Percentiles rank a stretch among this genome's conserved stretches.
phyloP scores from a whole-genome alignment of 1,140 invertebrate species.

The Eupristina koningsbergeri region DNA sequence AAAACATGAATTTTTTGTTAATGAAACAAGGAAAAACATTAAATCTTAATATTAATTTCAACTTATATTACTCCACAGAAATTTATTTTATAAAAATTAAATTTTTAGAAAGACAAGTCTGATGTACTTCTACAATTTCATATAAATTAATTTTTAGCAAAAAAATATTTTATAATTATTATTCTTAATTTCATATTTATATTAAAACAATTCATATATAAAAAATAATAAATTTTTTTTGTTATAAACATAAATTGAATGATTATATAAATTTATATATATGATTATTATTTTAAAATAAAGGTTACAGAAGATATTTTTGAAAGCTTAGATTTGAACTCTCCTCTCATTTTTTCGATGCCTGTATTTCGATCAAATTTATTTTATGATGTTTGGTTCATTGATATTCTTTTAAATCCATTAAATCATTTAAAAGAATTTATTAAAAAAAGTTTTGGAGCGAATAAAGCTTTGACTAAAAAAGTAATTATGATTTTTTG shows the following conservation, averaged over 20 bases:
- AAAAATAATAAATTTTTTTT: neutral
- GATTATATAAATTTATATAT: conserved; percentile 22
- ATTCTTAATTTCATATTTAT: no score
- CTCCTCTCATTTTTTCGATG: conserved; percentile 78
- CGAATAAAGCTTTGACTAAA: conserved; percentile 72
- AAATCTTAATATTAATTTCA: no score
- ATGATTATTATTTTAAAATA: conserved; percentile 51
- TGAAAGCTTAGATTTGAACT: conserved; percentile 77
- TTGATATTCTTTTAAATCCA: conserved; percentile 63
- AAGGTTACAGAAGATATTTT: conserved; percentile 79
- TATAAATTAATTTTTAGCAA: no score
- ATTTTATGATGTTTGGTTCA: conserved; percentile 83
- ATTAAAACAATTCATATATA: no score
- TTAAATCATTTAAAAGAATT: conserved; percentile 66
- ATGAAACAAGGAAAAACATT: no score
- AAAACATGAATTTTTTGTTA: no score
- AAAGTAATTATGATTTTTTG: conserved; percentile 55
- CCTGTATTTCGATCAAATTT: conserved; percentile 88
- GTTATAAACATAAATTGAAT: no score
- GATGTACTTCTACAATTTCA: no score
- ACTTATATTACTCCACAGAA: no score
- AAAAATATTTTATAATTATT: no score
- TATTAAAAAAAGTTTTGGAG: conserved; percentile 70
- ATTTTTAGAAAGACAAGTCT: no score
- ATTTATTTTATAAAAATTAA: no score